A percentile compares a stretch with the other conserved stretches of the same genome.
Evolutionary conservation across 2,113 vertebrate genomes (phyloP).

Genomic region (Campylomormyrus numenius): DNA sequence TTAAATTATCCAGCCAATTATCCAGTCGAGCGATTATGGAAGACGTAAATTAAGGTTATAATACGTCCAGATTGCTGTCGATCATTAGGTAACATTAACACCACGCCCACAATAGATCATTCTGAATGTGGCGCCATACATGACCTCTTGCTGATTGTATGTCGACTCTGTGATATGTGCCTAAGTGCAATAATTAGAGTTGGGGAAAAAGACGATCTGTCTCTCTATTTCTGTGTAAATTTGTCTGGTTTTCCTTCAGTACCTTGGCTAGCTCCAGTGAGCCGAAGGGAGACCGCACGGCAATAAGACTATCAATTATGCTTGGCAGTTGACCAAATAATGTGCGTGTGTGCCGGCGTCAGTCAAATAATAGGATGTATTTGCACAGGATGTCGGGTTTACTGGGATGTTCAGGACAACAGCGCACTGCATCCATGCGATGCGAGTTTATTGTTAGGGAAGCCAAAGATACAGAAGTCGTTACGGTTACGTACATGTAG

Average conservation of each 20-base stretch:
- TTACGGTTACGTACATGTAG: not conserved
- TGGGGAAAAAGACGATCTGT: not conserved
- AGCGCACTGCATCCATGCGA: not conserved
- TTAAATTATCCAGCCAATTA: not conserved
- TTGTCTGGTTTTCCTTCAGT: conserved; percentile 47
- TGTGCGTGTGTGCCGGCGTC: conserved; percentile 7
- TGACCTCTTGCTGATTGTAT: conserved; percentile 24
- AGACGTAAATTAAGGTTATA: not conserved
- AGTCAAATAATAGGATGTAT: not conserved
- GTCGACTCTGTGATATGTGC: not conserved
- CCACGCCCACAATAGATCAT: conserved; percentile 9
- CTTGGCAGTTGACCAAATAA: not conserved
- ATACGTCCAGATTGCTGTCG: not conserved
- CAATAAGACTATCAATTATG: conserved; percentile 15
- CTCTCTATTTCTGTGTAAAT: not conserved
- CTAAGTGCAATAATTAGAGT: not conserved
- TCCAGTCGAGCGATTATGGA: not conserved
- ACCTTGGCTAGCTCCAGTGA: conserved; percentile 60
- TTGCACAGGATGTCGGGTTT: not conserved
- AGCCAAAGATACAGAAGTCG: not conserved
- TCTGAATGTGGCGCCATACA: conserved; percentile 29
- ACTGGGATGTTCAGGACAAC: not conserved
- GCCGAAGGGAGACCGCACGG: not conserved
- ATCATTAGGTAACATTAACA: conserved; percentile 36
- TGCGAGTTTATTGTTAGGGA: not conserved